These are phyloP conservation scores for Macaria liturata DNA, from an alignment of 2,888 invertebrate genomes.

Conservation along the genomic window DNA sequence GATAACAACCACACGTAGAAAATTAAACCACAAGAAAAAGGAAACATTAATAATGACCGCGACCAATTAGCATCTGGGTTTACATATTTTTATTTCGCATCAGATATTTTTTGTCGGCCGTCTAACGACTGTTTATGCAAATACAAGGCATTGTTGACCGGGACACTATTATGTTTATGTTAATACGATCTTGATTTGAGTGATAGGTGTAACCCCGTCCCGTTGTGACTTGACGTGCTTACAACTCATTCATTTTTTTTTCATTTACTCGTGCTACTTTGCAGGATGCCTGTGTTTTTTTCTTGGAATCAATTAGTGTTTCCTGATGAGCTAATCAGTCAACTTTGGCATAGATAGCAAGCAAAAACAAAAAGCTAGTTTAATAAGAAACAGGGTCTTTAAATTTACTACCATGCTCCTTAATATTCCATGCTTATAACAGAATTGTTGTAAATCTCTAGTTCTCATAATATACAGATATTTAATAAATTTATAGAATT, in stretches of 20 bases:
- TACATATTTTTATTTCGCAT: slow-evolving; percentile 17
- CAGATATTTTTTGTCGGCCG: slow-evolving; percentile 32
- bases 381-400: too few relatives aligned
- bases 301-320: too few relatives aligned
- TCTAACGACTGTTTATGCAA: slow-evolving; percentile 30
- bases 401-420: too few relatives aligned
- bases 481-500: too few relatives aligned
- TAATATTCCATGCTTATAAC: too few relatives aligned
- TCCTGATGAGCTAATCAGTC: too few relatives aligned
- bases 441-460: too few relatives aligned
- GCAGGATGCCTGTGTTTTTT: too few relatives aligned
- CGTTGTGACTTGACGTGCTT: slow-evolving; percentile 14
- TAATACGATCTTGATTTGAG: slow-evolving; percentile 44
- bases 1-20: neutral
- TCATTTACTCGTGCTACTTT: too few relatives aligned
- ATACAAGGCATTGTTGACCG: slow-evolving; percentile 38
- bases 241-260: neutral
- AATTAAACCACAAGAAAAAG: neutral
- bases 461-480: too few relatives aligned
- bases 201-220: slow-evolving; percentile 33
- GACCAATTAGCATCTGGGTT: slow-evolving; percentile 10
- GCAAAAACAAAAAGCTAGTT: too few relatives aligned
- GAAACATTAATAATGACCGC: slow-evolving; percentile 5
- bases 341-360: too few relatives aligned
- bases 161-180: slow-evolving; percentile 44